Evolutionary conservation across 2,797 vertebrate species (phyloP), one percentile per base, ranked within the genome.

Genomic region (Hirundo rustica): DNA sequence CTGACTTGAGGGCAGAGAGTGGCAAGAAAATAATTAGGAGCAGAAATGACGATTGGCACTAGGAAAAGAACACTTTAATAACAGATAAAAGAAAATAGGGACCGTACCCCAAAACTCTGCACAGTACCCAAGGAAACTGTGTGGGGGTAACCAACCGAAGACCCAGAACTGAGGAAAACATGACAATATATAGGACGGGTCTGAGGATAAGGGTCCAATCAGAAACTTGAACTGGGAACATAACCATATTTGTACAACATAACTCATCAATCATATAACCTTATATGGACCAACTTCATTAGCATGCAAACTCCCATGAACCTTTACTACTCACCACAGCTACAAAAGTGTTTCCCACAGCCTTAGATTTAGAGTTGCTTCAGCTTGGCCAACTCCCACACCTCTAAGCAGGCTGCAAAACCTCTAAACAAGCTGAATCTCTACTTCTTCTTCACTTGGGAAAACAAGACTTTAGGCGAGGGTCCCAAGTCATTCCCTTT

Each of bases 11-110:
- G n/a, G 54, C 13, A 34, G n/a, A 25, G n/a, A 7, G 7, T 34
- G n/a, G 15, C 15, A 34, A 34, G 55, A 34, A 57, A 57, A 34
- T 16, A 57, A 25, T 57, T 57, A 57, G n/a, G 55, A 16, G 10
- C 5, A 8, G 22, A 30, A 57, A 57, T 2, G 7, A 57, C 7
- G 1, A 6, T 5, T 34, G n/a, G 7, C 21, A 11, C 55, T 16
- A 57, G n/a, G n/a, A 34, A 25, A 57, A 57, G 10, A 34, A 16
- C 22, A 16, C 7, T 34, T 34, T 16, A 57, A 57, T 57, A 34
- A 34, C 3, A 7, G 55, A 57, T 57, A 23, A 57, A 57, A 25
- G 15, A 57, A 57, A 57, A 34, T 16, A 57, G 22, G 22, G 15
- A 57, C 3, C 3, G 38, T 38, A 38, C 38, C 38, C 38, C 38